phyloP scores from a whole-genome alignment of 2,888 invertebrate species.

The Clanis bilineata region DNA sequence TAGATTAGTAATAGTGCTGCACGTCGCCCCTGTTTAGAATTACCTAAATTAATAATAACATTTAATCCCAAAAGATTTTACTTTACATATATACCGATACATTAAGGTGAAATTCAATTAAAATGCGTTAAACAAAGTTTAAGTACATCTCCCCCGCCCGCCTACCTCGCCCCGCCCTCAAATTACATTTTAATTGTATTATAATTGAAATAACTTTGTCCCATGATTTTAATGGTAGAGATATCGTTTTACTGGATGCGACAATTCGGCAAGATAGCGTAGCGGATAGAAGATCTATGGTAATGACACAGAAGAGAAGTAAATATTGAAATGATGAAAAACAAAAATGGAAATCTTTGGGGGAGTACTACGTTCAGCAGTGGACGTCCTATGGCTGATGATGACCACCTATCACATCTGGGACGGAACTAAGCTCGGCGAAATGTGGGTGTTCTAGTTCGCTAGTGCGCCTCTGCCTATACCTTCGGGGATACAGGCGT shows the following conservation, averaged over 20 bases:
- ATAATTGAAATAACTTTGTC: constrained; percentile 56
- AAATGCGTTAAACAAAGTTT: constrained; percentile 39
- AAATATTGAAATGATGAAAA: too few relatives aligned
- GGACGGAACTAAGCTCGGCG: neutral
- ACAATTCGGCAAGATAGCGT: neutral
- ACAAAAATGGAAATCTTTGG: too few relatives aligned
- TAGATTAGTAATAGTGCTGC: too few relatives aligned
- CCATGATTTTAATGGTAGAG: constrained; percentile 28
- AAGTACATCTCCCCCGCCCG: constrained; percentile 16
- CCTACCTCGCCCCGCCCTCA: constrained; percentile 31
- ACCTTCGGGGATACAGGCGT: too few relatives aligned
- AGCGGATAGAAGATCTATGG: too few relatives aligned
- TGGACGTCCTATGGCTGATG: too few relatives aligned
- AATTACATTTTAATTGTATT: constrained; percentile 55
- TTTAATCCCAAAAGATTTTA: neutral
- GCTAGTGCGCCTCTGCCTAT: too few relatives aligned
- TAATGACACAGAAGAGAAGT: too few relatives aligned
- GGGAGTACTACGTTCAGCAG: too few relatives aligned
- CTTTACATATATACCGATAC: constrained; percentile 16
- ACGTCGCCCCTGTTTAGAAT: neutral
- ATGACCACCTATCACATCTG: too few relatives aligned
- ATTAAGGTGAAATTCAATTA: constrained; percentile 42
- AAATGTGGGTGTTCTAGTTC: too few relatives aligned
- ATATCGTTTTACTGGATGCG: constrained; percentile 29
- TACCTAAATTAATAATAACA: neutral